Percentiles rank a stretch among this genome's conserved stretches.
Conservation (phyloP, 1,140 invertebrate species). For the Bilobella aurantiaca region DNA sequence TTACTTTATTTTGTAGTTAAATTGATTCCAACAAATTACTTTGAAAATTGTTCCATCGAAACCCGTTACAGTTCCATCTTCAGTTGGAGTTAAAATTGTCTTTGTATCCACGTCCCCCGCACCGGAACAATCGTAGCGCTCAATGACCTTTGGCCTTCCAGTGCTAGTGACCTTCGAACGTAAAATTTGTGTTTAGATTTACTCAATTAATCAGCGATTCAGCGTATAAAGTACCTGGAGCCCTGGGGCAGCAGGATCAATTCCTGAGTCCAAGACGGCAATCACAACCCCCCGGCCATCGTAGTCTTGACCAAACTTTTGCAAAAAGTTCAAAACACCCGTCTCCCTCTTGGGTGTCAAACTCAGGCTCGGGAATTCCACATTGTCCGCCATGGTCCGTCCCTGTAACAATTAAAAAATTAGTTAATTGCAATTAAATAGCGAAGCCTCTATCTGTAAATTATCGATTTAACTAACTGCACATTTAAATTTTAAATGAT, state of each 20-base stretch:
- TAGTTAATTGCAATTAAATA: too few species aligned
- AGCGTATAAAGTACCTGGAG: constrained; percentile 59
- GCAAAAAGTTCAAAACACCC: constrained; percentile 72
- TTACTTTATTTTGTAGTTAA: constrained; percentile 12
- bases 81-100: constrained; percentile 59
- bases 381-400: background rate
- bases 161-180: constrained; percentile 63
- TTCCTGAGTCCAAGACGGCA: constrained; percentile 93
- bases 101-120: constrained; percentile 87
- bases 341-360: constrained; percentile 94
- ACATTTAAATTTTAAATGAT: too few species aligned
- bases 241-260: constrained; percentile 88
- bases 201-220: constrained; percentile 29
- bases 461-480: too few species aligned
- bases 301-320: constrained; percentile 73
- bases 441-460: too few species aligned
- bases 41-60: constrained; percentile 73
- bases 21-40: constrained; percentile 37
- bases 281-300: constrained; percentile 85
- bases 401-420: background rate
- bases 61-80: constrained; percentile 68
- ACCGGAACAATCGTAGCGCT: constrained; percentile 82
- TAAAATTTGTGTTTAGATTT: constrained; percentile 35
- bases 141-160: constrained; percentile 85
- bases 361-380: constrained; percentile 65